Evolutionary conservation across 2,113 vertebrate species (phyloP).

Genomic region (Calidris pygmaea): DNA sequence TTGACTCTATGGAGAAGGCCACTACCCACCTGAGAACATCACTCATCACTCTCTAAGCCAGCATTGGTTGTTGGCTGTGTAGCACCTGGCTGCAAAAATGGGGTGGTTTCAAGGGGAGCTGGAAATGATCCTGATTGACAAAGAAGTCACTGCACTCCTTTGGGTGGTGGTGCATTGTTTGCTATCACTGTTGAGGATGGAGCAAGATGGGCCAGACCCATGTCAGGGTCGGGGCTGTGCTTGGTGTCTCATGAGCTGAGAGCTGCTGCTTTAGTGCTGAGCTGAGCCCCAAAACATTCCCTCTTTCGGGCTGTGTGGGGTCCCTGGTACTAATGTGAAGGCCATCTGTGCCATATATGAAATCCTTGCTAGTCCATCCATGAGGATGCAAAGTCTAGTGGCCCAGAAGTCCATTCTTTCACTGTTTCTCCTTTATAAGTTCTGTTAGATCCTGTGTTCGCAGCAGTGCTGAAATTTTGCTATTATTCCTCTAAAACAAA

Average conservation of each 20-base stretch:
- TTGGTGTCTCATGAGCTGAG: neutral
- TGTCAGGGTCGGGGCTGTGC: accelerated
- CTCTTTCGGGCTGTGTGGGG: neutral
- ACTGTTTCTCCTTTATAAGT: neutral
- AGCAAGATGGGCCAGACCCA: neutral
- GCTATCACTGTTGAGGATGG: neutral
- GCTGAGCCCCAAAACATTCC: neutral
- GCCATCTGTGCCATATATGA: neutral
- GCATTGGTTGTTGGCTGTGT: neutral
- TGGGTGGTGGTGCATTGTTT: neutral
- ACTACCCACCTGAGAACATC: neutral
- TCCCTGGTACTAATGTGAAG: no score
- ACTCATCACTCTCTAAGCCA: neutral
- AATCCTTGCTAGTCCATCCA: neutral
- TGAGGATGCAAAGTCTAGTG: neutral
- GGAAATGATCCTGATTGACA: neutral
- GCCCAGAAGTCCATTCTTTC: neutral
- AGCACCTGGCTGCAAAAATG: neutral
- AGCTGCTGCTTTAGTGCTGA: neutral
- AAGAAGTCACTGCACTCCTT: neutral
- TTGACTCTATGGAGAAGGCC: neutral
- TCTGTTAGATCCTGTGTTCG: neutral
- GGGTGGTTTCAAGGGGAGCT: neutral
- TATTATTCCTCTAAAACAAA: neutral
- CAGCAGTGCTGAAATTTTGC: neutral